Evolutionary conservation across 2,113 vertebrate genomes (phyloP), one percentile per base, ranked within the genome.

Genomic region (Sinocyclocheilus anophthalmus): DNA sequence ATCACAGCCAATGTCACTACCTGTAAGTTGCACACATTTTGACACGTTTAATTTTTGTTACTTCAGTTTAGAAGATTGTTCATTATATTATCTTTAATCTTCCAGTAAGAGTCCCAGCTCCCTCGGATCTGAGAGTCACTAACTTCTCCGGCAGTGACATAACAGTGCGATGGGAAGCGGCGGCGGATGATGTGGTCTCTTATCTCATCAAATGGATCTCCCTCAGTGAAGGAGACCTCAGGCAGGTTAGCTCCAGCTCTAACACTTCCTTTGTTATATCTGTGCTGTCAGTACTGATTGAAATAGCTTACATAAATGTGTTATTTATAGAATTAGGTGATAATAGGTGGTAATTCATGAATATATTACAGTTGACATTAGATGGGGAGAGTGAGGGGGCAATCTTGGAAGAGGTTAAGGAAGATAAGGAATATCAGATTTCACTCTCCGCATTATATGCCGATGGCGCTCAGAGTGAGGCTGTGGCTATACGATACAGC

Each of bases 171-270:
- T 99, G 97, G 97, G 94, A 94, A 53, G 91, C 96, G 0, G 95
- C 96, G 1, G 96, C 95, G 0, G 95, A 96, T 0, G 96, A 97
- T 0, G 96, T 98, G 3, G 94, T 96, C 3, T 96, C 96, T 8
- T 97, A 98, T 73, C 95, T 97, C 91, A 97, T 98, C 92, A 97
- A 96, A 86, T 99, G 97, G 97, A 98, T 93, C 39, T 96, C 96
- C 0, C 93, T 95, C 11, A 93, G 94, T 33, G 97, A 96, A 81
- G 96, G 96, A 48, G 92, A 95, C 84, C 93, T 97, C 72, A 95
- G 92, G 22, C 96, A 99, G 97, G 98, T 98, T 86, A 77, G 91
- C 73, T 53, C 30, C 50, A 63, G 18, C 39, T 39, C 22, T 24
- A 22, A 10, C 57, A 48, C 33, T 48, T 13, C 42, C 14, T 57